Conservation (phyloP, 1,140 invertebrate species). For the Cheumatopsyche charites region DNA sequence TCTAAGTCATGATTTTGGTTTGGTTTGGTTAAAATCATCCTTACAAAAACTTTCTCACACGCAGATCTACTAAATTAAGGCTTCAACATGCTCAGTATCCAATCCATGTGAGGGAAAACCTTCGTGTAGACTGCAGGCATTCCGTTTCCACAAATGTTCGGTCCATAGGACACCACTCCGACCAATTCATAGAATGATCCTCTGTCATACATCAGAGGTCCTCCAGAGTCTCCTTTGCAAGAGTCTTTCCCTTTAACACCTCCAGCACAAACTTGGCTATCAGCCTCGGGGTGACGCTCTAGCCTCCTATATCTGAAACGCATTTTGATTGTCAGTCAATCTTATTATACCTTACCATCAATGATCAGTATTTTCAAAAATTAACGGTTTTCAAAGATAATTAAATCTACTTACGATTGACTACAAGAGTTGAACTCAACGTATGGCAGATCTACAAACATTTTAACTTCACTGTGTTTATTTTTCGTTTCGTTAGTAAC, state of each 20-base stretch:
- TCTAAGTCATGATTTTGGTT: no score
- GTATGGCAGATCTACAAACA: neutral
- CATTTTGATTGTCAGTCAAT: no score
- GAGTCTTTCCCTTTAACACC: neutral
- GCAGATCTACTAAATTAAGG: neutral
- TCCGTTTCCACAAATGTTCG: neutral
- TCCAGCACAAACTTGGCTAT: neutral
- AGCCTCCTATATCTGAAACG: no score
- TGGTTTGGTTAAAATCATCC: no score
- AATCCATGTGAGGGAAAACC: neutral
- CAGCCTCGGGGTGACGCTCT: no score
- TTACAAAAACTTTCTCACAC: no score
- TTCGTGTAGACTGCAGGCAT: neutral
- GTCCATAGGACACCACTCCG: neutral
- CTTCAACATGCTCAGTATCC: conserved; percentile 10
- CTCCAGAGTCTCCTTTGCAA: neutral
- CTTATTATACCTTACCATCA: no score
- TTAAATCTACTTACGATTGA: no score
- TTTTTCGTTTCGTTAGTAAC: neutral
- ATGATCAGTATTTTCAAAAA: no score
- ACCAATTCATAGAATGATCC: neutral
- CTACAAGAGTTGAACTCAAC: neutral
- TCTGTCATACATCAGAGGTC: neutral
- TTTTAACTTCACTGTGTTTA: neutral
- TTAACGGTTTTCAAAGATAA: no score